Conservation (phyloP, 92 coral and sea anemone genomes). For the Micromussa lordhowensis region DNA sequence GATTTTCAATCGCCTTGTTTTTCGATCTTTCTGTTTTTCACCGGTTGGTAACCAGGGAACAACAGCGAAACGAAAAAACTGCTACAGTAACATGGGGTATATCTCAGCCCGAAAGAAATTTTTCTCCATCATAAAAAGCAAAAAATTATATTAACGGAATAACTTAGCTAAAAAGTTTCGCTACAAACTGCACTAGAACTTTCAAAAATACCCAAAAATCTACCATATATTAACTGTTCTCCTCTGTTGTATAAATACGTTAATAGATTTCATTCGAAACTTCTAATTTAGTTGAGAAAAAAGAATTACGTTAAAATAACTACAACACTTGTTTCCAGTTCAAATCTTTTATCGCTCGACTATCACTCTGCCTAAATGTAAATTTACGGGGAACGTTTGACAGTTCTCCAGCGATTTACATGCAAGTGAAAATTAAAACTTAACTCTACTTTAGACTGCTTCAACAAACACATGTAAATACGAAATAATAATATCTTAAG, state of each 20-base stretch:
- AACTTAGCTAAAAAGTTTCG: neutral
- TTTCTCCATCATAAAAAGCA: neutral
- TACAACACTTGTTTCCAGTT: neutral
- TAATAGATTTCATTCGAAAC: neutral
- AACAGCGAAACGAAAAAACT: conserved; percentile 39
- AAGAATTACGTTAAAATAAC: neutral
- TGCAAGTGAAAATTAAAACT: neutral
- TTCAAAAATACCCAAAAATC: neutral
- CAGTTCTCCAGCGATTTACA: neutral
- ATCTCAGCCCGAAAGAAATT: neutral
- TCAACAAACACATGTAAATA: neutral
- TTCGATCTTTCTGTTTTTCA: conserved; percentile 44
- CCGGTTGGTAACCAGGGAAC: neutral
- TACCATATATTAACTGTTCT: neutral
- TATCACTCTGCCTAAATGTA: neutral
- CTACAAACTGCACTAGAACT: neutral
- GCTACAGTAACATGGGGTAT: too few relatives aligned
- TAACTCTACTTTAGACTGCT: neutral
- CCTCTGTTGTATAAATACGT: neutral
- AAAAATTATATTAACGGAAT: neutral
- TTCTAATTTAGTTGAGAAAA: neutral
- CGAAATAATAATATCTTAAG: neutral
- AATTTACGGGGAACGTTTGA: neutral
- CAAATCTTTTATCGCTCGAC: neutral
- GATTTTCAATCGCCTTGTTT: neutral